These are phyloP conservation scores for Psilanteris sp. DNA, from an alignment of 1,140 invertebrate genomes.

Conservation along the genomic window DNA sequence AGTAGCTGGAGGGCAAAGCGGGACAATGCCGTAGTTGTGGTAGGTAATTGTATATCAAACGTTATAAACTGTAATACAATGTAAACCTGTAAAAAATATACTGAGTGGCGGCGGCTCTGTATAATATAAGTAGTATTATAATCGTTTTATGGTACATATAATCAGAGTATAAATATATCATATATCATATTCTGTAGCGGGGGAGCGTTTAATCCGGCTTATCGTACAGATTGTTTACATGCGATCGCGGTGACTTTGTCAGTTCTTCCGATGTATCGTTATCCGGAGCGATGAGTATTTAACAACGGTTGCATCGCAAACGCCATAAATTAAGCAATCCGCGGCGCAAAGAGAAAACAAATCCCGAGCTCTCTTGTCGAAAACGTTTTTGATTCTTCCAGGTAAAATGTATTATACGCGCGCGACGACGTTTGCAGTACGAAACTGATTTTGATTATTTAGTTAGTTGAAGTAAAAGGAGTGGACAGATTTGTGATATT, in stretches of 20 bases:
- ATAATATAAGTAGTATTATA: slow-evolving; percentile 79
- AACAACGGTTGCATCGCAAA: slow-evolving; percentile 8
- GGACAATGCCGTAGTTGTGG: slow-evolving; percentile 61
- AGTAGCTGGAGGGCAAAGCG: slow-evolving; percentile 33
- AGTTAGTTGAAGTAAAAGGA: too few relatives aligned
- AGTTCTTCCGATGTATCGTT: slow-evolving; percentile 9
- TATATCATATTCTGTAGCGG: slow-evolving; percentile 76
- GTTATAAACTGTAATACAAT: slow-evolving; percentile 81
- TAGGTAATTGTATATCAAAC: slow-evolving; percentile 80
- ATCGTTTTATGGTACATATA: slow-evolving; percentile 79
- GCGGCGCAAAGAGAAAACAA: too few relatives aligned
- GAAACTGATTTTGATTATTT: too few relatives aligned
- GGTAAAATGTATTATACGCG: too few relatives aligned
- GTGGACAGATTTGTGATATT: too few relatives aligned
- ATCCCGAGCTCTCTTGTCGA: too few relatives aligned
- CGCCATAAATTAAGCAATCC: too few relatives aligned
- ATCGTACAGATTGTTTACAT: slow-evolving; percentile 67
- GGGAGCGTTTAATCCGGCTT: slow-evolving; percentile 64
- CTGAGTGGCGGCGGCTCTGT: slow-evolving; percentile 79
- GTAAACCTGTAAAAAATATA: slow-evolving; percentile 82
- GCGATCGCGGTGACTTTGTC: slow-evolving; percentile 46
- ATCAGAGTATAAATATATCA: slow-evolving; percentile 79
- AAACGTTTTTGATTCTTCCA: too few relatives aligned
- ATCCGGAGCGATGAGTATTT: slow-evolving; percentile 13
- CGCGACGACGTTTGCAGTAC: too few relatives aligned